A percentile compares a stretch with the other conserved stretches of the same genome.
Conservation (phyloP, 2,888 invertebrate species). For the Monoplex corrugatus region DNA sequence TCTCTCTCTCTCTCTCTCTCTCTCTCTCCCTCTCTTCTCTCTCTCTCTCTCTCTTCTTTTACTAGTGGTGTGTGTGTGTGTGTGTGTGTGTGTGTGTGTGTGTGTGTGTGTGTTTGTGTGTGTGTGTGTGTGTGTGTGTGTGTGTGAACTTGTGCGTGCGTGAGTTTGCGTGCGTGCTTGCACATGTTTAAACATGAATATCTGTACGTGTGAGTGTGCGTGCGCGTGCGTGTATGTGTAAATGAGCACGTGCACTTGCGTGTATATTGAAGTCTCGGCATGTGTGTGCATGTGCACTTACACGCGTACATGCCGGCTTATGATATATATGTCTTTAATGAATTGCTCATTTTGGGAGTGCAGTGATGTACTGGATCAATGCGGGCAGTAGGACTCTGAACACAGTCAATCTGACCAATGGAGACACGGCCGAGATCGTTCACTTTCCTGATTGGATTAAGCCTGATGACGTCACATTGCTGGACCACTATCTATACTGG, state of each 20-base stretch:
- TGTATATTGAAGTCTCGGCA: not conserved
- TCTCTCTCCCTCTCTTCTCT: not conserved
- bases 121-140: constrained; percentile 6
- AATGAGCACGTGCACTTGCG: not conserved
- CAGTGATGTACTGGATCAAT: constrained; percentile 39
- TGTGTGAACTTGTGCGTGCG: not conserved
- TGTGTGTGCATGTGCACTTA: constrained; percentile 15
- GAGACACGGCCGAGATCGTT: not conserved
- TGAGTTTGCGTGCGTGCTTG: not conserved
- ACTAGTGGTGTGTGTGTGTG: too few species aligned
- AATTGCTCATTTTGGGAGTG: not conserved
- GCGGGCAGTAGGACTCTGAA: constrained; percentile 19
- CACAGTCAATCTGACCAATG: not conserved
- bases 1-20: not conserved
- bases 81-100: not conserved
- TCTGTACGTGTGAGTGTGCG: not conserved
- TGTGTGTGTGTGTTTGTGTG: not conserved
- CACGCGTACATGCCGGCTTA: not conserved
- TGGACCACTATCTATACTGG: constrained; percentile 14
- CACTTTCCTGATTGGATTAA: constrained; percentile 29
- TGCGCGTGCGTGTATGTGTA: not conserved
- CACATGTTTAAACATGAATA: not conserved
- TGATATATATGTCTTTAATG: not conserved
- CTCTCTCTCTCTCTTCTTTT: too few species aligned
- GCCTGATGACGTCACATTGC: constrained; percentile 13